These are phyloP conservation scores for Nipponacmea schrenckii DNA, from an alignment of 2,888 invertebrate genomes.

Conservation along the genomic window DNA sequence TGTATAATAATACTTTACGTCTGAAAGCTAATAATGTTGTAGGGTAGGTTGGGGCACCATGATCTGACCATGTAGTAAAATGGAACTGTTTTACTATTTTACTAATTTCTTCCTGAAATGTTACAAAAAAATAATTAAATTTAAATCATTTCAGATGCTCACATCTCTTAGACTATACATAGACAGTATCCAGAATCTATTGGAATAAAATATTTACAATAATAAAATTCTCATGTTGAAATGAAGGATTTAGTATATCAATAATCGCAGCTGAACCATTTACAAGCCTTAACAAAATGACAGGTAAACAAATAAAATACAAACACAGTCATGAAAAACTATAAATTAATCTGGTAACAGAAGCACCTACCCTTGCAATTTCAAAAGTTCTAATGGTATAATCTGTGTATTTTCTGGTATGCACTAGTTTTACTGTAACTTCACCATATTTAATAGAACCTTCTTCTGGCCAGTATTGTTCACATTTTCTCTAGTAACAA, in stretches of 20 bases:
- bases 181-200: too few species aligned
- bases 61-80: constrained; percentile 62
- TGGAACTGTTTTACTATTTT: constrained; percentile 61
- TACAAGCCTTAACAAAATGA: too few species aligned
- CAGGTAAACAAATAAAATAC: too few species aligned
- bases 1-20: constrained; percentile 56
- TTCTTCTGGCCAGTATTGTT: constrained; percentile 61
- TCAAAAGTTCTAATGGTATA: constrained; percentile 57
- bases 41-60: constrained; percentile 59
- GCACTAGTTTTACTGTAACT: constrained; percentile 48
- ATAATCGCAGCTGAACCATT: too few species aligned
- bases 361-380: constrained; percentile 44
- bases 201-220: too few species aligned
- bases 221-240: background rate
- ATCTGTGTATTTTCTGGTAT: constrained; percentile 55
- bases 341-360: too few species aligned
- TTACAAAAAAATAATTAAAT: background rate
- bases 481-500: constrained; percentile 58
- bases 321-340: too few species aligned
- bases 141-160: background rate
- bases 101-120: constrained; percentile 44
- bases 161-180: background rate
- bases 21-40: constrained; percentile 57
- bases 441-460: constrained; percentile 54
- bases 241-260: too few species aligned